phyloP scores from a whole-genome alignment of 2,797 vertebrate genomes.

The Hydrocynus forskahlii region DNA sequence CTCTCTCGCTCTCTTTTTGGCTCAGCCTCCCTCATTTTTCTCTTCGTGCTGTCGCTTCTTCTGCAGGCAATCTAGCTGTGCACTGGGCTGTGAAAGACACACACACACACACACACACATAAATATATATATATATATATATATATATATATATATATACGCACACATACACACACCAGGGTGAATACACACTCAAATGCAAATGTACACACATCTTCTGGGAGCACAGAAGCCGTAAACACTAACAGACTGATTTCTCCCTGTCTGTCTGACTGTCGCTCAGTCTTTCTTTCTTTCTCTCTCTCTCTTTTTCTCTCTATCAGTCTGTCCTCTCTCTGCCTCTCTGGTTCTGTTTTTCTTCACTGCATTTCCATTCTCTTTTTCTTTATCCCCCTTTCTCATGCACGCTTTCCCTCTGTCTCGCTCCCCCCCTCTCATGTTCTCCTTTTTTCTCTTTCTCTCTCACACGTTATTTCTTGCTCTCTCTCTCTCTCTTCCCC shows the following conservation, averaged over 20 bases:
- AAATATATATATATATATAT: too few species aligned
- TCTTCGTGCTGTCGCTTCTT: constrained; percentile 59
- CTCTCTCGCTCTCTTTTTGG: constrained; percentile 42
- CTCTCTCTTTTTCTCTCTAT: constrained; percentile 30
- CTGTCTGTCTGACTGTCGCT: neutral
- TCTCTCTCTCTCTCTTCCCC: too few species aligned
- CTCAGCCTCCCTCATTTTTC: constrained; percentile 60
- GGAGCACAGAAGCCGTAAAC: constrained; percentile 17
- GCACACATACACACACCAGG: neutral
- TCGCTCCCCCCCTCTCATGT: neutral
- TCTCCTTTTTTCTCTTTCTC: too few species aligned
- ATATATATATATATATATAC: constrained; percentile 37
- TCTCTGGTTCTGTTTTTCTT: too few species aligned
- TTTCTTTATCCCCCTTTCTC: neutral
- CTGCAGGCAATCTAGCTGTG: constrained; percentile 71
- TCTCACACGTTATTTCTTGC: too few species aligned
- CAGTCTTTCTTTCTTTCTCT: constrained; percentile 53
- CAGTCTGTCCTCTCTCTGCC: too few species aligned
- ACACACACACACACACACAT: constrained; percentile 28
- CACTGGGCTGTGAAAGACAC: constrained; percentile 72
- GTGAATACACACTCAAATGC: constrained; percentile 32
- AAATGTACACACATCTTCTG: constrained; percentile 25
- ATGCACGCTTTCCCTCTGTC: neutral
- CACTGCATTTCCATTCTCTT: too few species aligned
- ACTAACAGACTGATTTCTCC: constrained; percentile 21